Conservation (phyloP, 2,888 invertebrate species). For the Pelosia muscerda region DNA sequence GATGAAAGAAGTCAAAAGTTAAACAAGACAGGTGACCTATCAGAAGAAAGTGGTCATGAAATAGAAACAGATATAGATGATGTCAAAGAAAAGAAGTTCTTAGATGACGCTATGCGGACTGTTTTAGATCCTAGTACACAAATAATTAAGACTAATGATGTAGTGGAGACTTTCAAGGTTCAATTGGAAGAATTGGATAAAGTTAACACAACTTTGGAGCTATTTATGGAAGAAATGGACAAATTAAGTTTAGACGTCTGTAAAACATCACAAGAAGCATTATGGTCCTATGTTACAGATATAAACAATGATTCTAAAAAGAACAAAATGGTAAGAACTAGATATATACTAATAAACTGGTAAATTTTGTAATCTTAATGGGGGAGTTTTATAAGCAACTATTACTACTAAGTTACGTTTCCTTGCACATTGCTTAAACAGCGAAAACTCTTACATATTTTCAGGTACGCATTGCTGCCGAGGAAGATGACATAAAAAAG, state of each 20-base stretch:
- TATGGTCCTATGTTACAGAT: slow-evolving; percentile 81
- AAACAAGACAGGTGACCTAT: slow-evolving; percentile 72
- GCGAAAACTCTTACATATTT: slow-evolving; percentile 2
- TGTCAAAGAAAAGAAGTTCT: slow-evolving; percentile 72
- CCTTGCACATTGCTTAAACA: slow-evolving; percentile 17
- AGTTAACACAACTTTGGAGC: slow-evolving; percentile 68
- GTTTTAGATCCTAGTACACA: slow-evolving; percentile 72
- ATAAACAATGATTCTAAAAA: slow-evolving; percentile 76
- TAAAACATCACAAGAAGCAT: slow-evolving; percentile 77
- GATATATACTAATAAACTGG: slow-evolving; percentile 6
- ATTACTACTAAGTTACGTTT: slow-evolving; percentile 20
- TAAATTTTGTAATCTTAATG: slow-evolving; percentile 17
- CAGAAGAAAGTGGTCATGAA: slow-evolving; percentile 79
- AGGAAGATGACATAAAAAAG: slow-evolving; percentile 82
- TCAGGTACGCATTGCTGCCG: slow-evolving; percentile 75
- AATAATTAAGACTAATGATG: slow-evolving; percentile 63
- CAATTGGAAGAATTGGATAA: slow-evolving; percentile 72
- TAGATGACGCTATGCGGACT: slow-evolving; percentile 78
- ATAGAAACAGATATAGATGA: slow-evolving; percentile 75
- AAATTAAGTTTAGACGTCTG: slow-evolving; percentile 78
- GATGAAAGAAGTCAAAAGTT: slow-evolving; percentile 70
- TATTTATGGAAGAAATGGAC: slow-evolving; percentile 80
- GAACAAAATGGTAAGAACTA: slow-evolving; percentile 74
- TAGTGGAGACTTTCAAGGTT: slow-evolving; percentile 67
- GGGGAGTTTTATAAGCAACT: slow-evolving; percentile 23